Evolutionary conservation across 2,888 invertebrate species (phyloP).

Genomic region (Nomada flava): DNA sequence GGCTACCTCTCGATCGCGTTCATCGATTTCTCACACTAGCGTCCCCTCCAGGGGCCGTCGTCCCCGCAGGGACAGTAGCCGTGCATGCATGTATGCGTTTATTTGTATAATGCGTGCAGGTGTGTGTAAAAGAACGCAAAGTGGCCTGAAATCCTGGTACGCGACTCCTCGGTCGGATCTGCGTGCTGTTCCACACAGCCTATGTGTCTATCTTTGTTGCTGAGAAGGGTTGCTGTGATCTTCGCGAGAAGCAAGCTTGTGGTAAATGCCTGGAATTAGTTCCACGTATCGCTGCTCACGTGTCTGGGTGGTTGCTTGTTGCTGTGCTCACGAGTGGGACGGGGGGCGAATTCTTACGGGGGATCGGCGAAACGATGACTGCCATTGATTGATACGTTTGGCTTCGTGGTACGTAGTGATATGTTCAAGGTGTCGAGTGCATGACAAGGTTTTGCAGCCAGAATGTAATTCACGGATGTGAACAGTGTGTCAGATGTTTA

Average conservation of each 20-base stretch:
- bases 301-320: slow-evolving; percentile 16
- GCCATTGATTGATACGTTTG: slow-evolving; percentile 7
- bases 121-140: slow-evolving; percentile 69
- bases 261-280: slow-evolving; percentile 79
- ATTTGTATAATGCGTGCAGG: slow-evolving; percentile 6
- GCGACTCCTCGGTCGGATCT: slow-evolving; percentile 57
- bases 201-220: slow-evolving; percentile 60
- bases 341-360: background rate
- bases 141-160: slow-evolving; percentile 70
- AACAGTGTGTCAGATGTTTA: too few relatives aligned
- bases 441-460: background rate
- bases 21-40: slow-evolving; percentile 81
- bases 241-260: slow-evolving; percentile 54
- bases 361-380: background rate
- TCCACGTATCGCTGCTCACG: slow-evolving; percentile 59
- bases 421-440: background rate
- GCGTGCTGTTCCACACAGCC: slow-evolving; percentile 51
- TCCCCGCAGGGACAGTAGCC: slow-evolving; percentile 44
- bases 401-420: background rate
- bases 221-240: slow-evolving; percentile 45
- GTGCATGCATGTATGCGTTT: background rate
- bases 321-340: background rate
- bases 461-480: too few relatives aligned
- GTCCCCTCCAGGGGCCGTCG: slow-evolving; percentile 58
- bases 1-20: slow-evolving; percentile 80